Conservation (phyloP, 2,797 vertebrate genomes). For the Clarias platycephalus region DNA sequence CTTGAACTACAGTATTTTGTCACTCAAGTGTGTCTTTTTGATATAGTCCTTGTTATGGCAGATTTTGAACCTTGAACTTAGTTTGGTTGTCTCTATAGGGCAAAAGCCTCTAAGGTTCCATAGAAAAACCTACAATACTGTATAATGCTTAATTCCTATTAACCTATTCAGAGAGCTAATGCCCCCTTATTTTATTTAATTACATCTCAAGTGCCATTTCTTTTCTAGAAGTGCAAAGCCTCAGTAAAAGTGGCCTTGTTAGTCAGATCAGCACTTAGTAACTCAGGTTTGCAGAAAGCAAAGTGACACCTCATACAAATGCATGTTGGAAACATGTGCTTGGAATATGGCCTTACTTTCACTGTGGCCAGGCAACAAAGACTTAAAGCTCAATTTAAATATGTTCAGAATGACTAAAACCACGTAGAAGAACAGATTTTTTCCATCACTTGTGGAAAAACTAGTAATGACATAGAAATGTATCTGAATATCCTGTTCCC, state of each 20-base stretch:
- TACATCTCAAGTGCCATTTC: not conserved
- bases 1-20: not conserved
- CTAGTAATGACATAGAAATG: slow-evolving; percentile 11
- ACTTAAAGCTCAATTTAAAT: not conserved
- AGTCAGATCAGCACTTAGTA: not conserved
- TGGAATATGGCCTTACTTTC: not conserved
- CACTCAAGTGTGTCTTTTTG: not conserved
- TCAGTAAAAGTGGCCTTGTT: not conserved
- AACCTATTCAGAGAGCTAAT: not conserved
- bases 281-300: not conserved
- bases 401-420: not conserved
- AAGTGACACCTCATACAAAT: not conserved
- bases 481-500: slow-evolving; percentile 25
- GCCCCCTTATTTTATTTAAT: not conserved
- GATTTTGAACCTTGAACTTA: not conserved
- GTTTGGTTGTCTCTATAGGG: not conserved
- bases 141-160: not conserved
- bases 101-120: not conserved
- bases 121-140: not conserved
- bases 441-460: slow-evolving; percentile 16
- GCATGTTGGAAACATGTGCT: not conserved
- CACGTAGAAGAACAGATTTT: slow-evolving; percentile 1
- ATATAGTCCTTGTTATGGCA: not conserved
- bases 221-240: not conserved
- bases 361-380: not conserved